phyloP scores from a whole-genome alignment of 2,888 invertebrate genomes.

The Nasonovia ribisnigri region DNA sequence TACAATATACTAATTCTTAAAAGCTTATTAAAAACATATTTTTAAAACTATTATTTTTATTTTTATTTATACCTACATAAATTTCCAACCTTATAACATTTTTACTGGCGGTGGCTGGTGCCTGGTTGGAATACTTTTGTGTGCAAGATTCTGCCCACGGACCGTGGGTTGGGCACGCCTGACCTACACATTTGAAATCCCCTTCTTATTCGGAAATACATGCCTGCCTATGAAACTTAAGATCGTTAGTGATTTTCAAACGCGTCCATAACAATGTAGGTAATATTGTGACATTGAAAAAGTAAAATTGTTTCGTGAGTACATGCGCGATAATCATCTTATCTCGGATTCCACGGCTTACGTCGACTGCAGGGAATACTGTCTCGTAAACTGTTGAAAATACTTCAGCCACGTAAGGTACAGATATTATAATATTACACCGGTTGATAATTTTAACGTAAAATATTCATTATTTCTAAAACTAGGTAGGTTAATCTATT shows the following conservation, averaged over 20 bases:
- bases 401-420: background rate
- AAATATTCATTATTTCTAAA: background rate
- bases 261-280: background rate
- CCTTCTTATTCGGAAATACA: background rate
- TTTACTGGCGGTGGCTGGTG: no score
- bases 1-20: background rate
- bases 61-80: no score
- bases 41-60: no score
- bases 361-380: background rate
- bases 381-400: constrained; percentile 16
- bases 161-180: background rate
- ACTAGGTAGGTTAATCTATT: background rate
- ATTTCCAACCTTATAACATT: no score
- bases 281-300: background rate
- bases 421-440: background rate
- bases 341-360: background rate
- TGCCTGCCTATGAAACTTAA: background rate
- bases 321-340: constrained; percentile 17
- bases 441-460: background rate
- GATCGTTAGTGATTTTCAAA: background rate
- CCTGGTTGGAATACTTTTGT: no score
- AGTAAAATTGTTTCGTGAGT: constrained; percentile 4
- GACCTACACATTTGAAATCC: background rate
- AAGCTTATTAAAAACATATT: no score
- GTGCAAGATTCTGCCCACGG: no score